phyloP scores from a whole-genome alignment of 2,888 invertebrate genomes.

The Diadegma fenestrale region DNA sequence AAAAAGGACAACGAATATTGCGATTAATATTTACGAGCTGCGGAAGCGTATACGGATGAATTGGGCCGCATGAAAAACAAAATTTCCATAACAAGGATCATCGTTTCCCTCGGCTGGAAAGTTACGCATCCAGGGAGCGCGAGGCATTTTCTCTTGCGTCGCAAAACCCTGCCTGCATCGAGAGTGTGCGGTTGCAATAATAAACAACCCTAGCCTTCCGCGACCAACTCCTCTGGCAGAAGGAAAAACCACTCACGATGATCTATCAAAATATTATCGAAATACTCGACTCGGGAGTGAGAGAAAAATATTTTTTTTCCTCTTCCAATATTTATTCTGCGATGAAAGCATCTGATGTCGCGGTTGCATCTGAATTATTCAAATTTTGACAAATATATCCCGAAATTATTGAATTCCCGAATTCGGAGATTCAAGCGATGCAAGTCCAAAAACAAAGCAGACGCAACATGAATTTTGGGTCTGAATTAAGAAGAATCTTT shows the following conservation, averaged over 20 bases:
- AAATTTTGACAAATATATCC: not conserved
- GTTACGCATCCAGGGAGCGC: not conserved
- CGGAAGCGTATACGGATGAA: conserved; percentile 11
- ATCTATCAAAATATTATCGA: conserved; percentile 70
- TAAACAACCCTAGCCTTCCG: conserved; percentile 67
- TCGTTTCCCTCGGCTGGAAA: conserved; percentile 35
- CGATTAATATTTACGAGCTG: conserved; percentile 49
- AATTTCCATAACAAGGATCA: conserved; percentile 69
- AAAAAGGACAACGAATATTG: conserved; percentile 8
- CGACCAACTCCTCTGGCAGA: conserved; percentile 39
- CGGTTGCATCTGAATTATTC: not conserved
- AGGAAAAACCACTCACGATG: conserved; percentile 17
- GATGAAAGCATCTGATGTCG: not conserved
- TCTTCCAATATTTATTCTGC: not conserved
- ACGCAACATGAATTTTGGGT: not conserved
- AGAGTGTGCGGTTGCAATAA: conserved; percentile 71
- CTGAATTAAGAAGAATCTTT: not conserved
- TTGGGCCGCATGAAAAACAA: conserved; percentile 35
- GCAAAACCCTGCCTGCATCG: conserved; percentile 39
- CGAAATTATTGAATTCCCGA: not conserved
- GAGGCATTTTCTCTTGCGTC: not conserved
- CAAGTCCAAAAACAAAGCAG: not conserved
- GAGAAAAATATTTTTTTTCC: conserved; percentile 80
- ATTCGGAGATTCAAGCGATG: not conserved
- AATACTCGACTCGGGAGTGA: conserved; percentile 70